These are phyloP conservation scores for Tinea pellionella DNA, from an alignment of 2,888 invertebrate species.

Conservation along the genomic window DNA sequence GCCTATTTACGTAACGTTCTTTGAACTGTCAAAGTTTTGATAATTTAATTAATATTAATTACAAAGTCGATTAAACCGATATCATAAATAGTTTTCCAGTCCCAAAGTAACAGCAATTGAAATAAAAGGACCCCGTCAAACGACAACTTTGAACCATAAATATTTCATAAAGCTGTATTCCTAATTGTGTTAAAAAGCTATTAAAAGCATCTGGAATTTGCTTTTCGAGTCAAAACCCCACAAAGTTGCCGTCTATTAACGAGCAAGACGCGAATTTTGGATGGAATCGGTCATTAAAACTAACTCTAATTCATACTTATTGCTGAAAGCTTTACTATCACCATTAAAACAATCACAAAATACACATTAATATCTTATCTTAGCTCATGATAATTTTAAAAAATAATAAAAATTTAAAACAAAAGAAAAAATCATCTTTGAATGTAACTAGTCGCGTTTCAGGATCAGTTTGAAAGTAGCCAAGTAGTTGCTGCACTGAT, in stretches of 20 bases:
- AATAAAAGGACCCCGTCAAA: background rate
- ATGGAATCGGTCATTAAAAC: conserved; percentile 35
- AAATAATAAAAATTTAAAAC: no score
- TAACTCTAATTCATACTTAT: conserved; percentile 24
- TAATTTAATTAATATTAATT: background rate
- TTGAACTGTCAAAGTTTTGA: no score
- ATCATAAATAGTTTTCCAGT: no score
- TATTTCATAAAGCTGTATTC: conserved; percentile 13
- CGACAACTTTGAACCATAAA: conserved; percentile 6
- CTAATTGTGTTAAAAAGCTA: conserved; percentile 41
- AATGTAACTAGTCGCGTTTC: no score
- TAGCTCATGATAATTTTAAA: no score
- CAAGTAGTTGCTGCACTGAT: no score
- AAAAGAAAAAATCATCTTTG: no score
- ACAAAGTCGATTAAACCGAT: background rate
- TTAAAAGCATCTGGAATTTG: conserved; percentile 43
- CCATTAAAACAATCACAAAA: background rate
- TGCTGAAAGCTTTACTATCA: background rate
- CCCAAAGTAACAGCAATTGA: background rate
- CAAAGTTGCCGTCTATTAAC: conserved; percentile 33
- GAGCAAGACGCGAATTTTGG: conserved; percentile 24
- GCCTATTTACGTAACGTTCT: no score
- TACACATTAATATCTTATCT: background rate
- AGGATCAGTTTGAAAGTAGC: no score
- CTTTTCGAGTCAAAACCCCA: conserved; percentile 21